Percentiles rank a stretch among this genome's conserved stretches.
Evolutionary conservation across 2,113 vertebrate genomes (phyloP).

Genomic region (Scomber japonicus): DNA sequence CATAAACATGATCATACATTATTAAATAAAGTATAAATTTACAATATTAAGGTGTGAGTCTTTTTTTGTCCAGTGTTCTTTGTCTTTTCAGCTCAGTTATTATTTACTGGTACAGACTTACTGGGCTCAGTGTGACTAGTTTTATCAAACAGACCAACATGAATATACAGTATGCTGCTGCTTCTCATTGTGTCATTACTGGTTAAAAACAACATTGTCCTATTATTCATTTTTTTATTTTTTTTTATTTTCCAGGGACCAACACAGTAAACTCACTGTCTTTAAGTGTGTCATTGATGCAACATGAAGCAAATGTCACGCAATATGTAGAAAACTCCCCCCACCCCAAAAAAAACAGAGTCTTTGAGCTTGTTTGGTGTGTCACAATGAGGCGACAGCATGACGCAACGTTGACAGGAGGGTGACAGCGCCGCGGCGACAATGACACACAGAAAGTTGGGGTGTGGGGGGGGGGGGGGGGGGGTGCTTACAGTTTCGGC

Average conservation of each 20-base stretch:
- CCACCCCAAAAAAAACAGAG: background rate
- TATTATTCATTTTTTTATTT: conserved; percentile 1
- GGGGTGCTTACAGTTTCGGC: background rate
- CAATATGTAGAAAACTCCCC: conserved; percentile 36
- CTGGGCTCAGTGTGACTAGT: no score
- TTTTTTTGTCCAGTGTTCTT: no score
- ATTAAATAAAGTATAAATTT: no score
- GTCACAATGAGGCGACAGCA: background rate
- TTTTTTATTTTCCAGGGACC: background rate
- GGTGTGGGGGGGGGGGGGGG: background rate
- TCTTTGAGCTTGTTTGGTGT: conserved; percentile 46
- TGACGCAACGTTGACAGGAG: conserved; percentile 31
- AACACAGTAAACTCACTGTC: conserved; percentile 12
- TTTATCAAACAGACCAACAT: no score
- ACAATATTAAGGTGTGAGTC: no score
- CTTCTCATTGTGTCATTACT: background rate
- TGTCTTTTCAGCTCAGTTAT: no score
- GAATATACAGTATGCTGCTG: no score
- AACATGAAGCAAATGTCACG: conserved; percentile 50
- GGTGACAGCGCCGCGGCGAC: conserved; percentile 14
- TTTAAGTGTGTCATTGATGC: conserved; percentile 42
- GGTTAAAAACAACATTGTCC: background rate
- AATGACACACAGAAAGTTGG: conserved; percentile 14
- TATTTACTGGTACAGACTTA: no score
- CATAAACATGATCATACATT: no score